These are phyloP conservation scores for Drosophila algonquin DNA, from an alignment of 2,888 invertebrate genomes.

Conservation along the genomic window DNA sequence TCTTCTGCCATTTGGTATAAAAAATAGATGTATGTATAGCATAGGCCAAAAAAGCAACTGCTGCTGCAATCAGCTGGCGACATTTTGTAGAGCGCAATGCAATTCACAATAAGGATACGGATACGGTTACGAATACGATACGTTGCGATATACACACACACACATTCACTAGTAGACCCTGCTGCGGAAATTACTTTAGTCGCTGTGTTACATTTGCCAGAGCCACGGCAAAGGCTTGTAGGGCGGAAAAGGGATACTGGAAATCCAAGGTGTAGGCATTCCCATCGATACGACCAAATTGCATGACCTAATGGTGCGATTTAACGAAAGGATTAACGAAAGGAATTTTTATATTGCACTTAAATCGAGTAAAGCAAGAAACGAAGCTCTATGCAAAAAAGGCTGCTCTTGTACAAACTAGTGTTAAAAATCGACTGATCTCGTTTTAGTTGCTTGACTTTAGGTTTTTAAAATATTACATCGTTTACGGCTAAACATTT, in stretches of 20 bases:
- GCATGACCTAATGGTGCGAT: constrained; percentile 93
- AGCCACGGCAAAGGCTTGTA: constrained; percentile 99
- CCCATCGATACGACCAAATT: constrained; percentile 99
- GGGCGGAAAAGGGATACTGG: constrained; percentile 98
- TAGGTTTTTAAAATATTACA: constrained; percentile 50
- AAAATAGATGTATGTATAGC: constrained; percentile 62
- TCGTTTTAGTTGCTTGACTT: constrained; percentile 24
- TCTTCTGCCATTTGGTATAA: constrained; percentile 53
- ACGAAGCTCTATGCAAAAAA: constrained; percentile 74
- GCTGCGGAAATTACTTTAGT: constrained; percentile 80
- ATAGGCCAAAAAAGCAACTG: constrained; percentile 47
- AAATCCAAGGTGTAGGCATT: constrained; percentile 99
- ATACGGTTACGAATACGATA: constrained; percentile 18
- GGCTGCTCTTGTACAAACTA: constrained; percentile 75
- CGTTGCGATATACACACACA: constrained; percentile 30
- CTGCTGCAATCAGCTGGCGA: constrained; percentile 31
- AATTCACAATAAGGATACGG: constrained; percentile 23
- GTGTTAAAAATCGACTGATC: constrained; percentile 67
- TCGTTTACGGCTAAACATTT: constrained; percentile 49
- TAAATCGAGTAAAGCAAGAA: constrained; percentile 67
- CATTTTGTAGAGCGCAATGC: constrained; percentile 7
- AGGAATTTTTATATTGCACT: constrained; percentile 71
- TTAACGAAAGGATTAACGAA: too few species aligned
- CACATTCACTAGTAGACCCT: background rate
- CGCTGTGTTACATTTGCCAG: constrained; percentile 86